Percentiles rank a stretch among this genome's conserved stretches.
Conservation (phyloP, 1,140 invertebrate genomes). For the Sminthurinus signatus region DNA sequence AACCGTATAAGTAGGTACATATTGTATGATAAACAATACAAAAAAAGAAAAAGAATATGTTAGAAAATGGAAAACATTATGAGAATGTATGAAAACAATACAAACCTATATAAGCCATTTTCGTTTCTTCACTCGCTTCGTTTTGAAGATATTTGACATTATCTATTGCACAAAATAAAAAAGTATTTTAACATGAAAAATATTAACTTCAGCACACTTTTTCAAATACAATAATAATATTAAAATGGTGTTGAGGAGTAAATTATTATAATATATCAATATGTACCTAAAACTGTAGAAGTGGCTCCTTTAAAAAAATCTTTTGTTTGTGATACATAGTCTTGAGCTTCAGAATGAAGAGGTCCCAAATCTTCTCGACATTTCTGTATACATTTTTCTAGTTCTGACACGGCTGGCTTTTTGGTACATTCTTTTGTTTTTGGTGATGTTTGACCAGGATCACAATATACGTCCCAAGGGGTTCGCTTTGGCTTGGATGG, state of each 20-base stretch:
- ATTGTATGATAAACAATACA: too few relatives aligned
- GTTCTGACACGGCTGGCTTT: background rate
- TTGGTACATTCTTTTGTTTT: background rate
- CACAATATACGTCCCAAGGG: constrained; percentile 13
- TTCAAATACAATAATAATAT: background rate
- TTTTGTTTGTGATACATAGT: background rate
- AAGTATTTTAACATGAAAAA: background rate
- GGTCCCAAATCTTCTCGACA: constrained; percentile 18
- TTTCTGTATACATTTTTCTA: constrained; percentile 21
- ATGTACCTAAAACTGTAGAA: background rate
- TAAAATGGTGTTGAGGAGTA: background rate
- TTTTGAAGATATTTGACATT: constrained; percentile 24
- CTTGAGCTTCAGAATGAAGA: background rate
- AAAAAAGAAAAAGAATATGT: too few relatives aligned
- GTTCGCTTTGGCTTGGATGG: background rate
- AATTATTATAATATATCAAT: background rate
- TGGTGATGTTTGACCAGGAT: background rate
- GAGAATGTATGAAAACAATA: too few relatives aligned
- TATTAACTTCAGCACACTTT: background rate
- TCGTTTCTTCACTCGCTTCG: constrained; percentile 26
- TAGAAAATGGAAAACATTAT: too few relatives aligned
- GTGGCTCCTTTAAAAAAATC: background rate
- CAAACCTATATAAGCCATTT: constrained; percentile 22
- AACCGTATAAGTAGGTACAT: too few relatives aligned
- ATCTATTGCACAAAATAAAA: background rate